Conservation (phyloP, 2,113 vertebrate species). For the Lasiurus borealis region DNA sequence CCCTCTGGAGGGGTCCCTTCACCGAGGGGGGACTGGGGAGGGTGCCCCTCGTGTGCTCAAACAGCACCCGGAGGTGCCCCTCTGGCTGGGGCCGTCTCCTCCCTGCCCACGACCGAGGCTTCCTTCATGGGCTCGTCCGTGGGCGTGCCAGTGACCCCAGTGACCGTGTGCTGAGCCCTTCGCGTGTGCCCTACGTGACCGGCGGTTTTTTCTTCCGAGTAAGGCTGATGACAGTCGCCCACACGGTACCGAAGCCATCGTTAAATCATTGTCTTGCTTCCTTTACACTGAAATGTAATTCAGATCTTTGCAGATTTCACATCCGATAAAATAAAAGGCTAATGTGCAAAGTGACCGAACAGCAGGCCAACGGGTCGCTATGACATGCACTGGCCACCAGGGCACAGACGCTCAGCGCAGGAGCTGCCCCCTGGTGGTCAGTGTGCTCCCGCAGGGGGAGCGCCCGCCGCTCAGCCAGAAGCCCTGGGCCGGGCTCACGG, state of each 20-base stretch:
- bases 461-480: no score
- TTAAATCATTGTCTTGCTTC: not conserved
- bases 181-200: not conserved
- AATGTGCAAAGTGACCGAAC: no score
- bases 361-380: no score
- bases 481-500: no score
- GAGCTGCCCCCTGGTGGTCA: no score
- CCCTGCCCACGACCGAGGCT: rapidly evolving
- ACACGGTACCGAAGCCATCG: rapidly evolving
- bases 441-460: no score
- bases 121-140: not conserved
- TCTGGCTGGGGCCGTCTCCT: rapidly evolving
- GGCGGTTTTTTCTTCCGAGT: not conserved
- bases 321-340: no score
- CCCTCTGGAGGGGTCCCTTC: no score
- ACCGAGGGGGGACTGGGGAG: rapidly evolving
- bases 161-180: not conserved
- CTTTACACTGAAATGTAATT: not conserved
- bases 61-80: rapidly evolving
- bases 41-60: rapidly evolving
- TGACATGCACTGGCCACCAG: no score
- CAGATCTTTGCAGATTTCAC: not conserved
- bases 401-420: no score
- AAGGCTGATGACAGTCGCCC: not conserved
- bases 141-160: not conserved